These are phyloP conservation scores for Gymnoscelis rufifasciata DNA, from an alignment of 2,888 invertebrate genomes.

Conservation along the genomic window DNA sequence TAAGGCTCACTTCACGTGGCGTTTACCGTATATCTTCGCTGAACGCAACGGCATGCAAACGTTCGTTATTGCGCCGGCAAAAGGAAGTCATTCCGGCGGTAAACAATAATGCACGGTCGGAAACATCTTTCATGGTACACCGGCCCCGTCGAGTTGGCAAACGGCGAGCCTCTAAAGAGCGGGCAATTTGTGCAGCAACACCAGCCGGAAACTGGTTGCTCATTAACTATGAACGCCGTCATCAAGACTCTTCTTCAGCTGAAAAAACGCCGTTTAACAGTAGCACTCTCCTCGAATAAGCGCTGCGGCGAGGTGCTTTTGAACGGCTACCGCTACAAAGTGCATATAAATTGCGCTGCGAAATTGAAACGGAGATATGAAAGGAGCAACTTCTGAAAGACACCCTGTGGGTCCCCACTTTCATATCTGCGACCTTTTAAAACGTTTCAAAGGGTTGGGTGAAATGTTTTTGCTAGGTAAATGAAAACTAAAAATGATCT, in stretches of 20 bases:
- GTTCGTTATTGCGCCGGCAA: constrained; percentile 48
- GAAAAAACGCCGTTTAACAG: constrained; percentile 71
- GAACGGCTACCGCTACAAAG: constrained; percentile 67
- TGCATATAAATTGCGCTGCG: constrained; percentile 75
- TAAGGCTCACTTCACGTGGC: constrained; percentile 37
- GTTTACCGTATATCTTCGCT: constrained; percentile 42
- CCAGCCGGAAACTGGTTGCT: constrained; percentile 71
- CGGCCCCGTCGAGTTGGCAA: constrained; percentile 59
- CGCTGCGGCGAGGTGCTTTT: constrained; percentile 61
- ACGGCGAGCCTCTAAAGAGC: constrained; percentile 58
- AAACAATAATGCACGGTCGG: constrained; percentile 72
- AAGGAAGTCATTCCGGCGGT: constrained; percentile 68
- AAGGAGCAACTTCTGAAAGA: constrained; percentile 67
- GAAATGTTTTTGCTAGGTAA: background rate
- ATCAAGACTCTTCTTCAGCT: constrained; percentile 73
- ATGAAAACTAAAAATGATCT: background rate
- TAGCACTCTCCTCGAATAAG: constrained; percentile 68
- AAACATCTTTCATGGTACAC: constrained; percentile 64
- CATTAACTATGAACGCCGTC: constrained; percentile 78
- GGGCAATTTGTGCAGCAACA: constrained; percentile 70
- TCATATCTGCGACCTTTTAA: constrained; percentile 25
- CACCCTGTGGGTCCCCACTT: constrained; percentile 54
- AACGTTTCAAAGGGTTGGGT: constrained; percentile 12
- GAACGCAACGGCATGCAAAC: constrained; percentile 38
- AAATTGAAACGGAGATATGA: constrained; percentile 72